phyloP scores from a whole-genome alignment of 1,140 invertebrate species.

The Drosophila nigromelanica region DNA sequence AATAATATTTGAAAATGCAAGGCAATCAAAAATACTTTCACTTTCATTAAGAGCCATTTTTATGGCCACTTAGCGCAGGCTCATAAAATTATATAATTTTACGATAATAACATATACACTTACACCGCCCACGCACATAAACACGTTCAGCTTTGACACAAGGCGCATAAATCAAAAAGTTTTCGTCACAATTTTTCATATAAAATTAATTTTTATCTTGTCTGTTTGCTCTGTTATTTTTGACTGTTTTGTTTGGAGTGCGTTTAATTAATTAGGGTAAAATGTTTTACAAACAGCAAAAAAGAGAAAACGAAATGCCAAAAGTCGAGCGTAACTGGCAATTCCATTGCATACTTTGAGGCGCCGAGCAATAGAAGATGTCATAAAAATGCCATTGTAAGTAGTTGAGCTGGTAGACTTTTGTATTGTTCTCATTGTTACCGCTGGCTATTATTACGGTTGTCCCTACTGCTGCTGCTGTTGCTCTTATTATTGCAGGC shows the following conservation, averaged over 20 bases:
- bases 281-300: conserved; percentile 12
- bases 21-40: conserved; percentile 19
- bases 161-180: conserved; percentile 49
- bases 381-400: conserved; percentile 81
- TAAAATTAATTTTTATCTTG: conserved; percentile 63
- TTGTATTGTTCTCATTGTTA: conserved; percentile 51
- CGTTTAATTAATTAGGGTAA: conserved; percentile 71
- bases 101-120: conserved; percentile 4
- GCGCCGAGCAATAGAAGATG: conserved; percentile 63
- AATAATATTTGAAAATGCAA: conserved; percentile 14
- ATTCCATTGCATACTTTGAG: conserved; percentile 67
- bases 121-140: not conserved
- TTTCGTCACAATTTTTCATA: conserved; percentile 51
- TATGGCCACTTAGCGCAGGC: conserved; percentile 43
- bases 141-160: not conserved
- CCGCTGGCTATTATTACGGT: conserved; percentile 35
- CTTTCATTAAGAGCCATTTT: conserved; percentile 51
- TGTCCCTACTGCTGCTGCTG: conserved; percentile 35
- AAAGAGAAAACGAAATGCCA: conserved; percentile 20
- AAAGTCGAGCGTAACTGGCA: conserved; percentile 48
- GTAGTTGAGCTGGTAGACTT: conserved; percentile 58
- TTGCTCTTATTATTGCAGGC: conserved; percentile 45
- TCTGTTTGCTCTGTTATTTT: conserved; percentile 56
- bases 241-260: conserved; percentile 38
- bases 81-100: conserved; percentile 33